These are phyloP conservation scores for Megaceryle torquata DNA, from an alignment of 2,113 vertebrate genomes.

Conservation along the genomic window DNA sequence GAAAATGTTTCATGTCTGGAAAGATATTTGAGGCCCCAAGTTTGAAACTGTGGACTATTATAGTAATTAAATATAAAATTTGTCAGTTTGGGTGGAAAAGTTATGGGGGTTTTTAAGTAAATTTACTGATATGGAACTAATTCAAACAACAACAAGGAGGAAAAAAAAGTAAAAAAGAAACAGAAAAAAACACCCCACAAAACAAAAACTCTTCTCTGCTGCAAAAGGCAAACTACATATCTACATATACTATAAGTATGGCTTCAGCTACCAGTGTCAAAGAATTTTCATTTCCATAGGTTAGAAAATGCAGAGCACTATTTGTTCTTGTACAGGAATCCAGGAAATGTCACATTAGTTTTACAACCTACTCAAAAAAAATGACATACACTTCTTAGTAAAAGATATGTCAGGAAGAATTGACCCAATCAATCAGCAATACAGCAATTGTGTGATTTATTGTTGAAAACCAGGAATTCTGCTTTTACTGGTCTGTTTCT, in stretches of 20 bases:
- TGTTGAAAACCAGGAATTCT: background rate
- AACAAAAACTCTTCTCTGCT: background rate
- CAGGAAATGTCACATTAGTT: background rate
- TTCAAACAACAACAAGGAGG: background rate
- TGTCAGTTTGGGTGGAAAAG: background rate
- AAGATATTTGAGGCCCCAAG: background rate
- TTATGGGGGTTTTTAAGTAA: background rate
- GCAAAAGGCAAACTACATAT: background rate
- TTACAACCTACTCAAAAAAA: background rate
- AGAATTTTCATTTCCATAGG: background rate
- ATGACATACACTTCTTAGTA: accelerated
- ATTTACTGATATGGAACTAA: background rate
- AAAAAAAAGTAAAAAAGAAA: too few relatives aligned
- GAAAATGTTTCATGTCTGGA: background rate
- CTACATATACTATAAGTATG: background rate
- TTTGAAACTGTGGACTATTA: background rate
- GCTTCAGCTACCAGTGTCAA: background rate
- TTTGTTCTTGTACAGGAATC: background rate
- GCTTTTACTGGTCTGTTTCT: background rate
- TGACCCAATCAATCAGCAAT: background rate
- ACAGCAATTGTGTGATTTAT: background rate
- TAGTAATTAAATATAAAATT: background rate
- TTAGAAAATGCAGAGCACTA: background rate
- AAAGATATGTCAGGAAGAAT: background rate
- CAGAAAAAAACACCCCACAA: background rate